Percentiles rank a stretch among this genome's conserved stretches.
These are phyloP conservation scores for Pantherophis alleghaniensis DNA, from an alignment of 2,797 vertebrate species.

Conservation along the genomic window DNA sequence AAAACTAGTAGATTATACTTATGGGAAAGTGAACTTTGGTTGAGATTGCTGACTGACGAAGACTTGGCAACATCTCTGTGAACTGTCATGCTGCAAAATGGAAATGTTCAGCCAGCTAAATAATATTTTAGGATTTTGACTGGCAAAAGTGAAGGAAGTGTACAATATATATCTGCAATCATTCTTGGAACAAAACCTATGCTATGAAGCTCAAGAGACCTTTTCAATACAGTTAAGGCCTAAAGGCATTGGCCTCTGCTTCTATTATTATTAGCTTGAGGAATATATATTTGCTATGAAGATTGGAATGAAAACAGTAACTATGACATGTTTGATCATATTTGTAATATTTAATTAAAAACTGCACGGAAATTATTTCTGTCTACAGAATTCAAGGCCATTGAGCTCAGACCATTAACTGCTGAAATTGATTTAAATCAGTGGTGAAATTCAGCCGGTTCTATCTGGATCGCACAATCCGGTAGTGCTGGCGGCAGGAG, in stretches of 20 bases:
- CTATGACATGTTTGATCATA: conserved; percentile 26
- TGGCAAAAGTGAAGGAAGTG: conserved; percentile 49
- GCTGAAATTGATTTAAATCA: not conserved
- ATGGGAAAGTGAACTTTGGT: conserved; percentile 5
- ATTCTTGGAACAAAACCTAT: conserved; percentile 57
- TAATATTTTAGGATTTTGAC: conserved; percentile 56
- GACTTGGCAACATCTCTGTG: conserved; percentile 47
- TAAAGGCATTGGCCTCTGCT: conserved; percentile 52
- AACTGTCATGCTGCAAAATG: conserved; percentile 53
- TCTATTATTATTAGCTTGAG: conserved; percentile 61
- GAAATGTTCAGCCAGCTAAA: conserved; percentile 49
- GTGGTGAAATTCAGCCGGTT: too few relatives aligned
- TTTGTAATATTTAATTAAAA: not conserved
- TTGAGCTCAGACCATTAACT: not conserved
- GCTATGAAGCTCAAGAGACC: conserved; percentile 57
- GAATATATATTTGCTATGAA: conserved; percentile 48
- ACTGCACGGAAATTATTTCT: not conserved
- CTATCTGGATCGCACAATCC: too few relatives aligned
- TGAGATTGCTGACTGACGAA: conserved; percentile 32
- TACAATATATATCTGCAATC: conserved; percentile 62
- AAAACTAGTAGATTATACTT: not conserved
- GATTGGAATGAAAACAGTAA: conserved; percentile 39
- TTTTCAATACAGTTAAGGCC: conserved; percentile 56
- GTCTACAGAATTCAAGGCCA: not conserved
- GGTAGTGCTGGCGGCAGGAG: too few relatives aligned